Evolutionary conservation across 2,888 invertebrate species (phyloP).

Genomic region (Caenorhabditis japonica): DNA sequence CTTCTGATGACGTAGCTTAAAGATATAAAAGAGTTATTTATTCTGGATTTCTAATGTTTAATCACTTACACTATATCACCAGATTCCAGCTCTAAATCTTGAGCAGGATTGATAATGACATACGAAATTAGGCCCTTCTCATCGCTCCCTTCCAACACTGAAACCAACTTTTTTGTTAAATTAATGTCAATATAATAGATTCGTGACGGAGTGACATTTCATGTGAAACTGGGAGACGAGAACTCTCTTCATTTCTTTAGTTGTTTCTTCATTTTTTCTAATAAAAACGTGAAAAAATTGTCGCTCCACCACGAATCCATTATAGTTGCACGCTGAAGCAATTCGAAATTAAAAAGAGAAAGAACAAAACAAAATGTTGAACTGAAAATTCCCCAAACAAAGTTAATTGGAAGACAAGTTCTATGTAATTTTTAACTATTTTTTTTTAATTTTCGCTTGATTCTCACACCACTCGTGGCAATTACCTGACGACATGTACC

Average conservation of each 20-base stretch:
- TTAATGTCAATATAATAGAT: too few species aligned
- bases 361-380: background rate
- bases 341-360: conserved; percentile 29
- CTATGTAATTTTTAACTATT: background rate
- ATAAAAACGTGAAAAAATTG: too few species aligned
- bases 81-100: conserved; percentile 93
- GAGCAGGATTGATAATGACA: conserved; percentile 97
- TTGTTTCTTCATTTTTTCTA: too few species aligned
- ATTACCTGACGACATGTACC: conserved; percentile 34
- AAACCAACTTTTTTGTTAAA: too few species aligned
- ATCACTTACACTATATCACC: conserved; percentile 92
- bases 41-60: conserved; percentile 18
- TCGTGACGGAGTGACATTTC: too few species aligned
- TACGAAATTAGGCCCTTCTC: conserved; percentile 88
- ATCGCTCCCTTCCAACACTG: conserved; percentile 53
- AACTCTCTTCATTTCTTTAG: too few species aligned
- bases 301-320: too few species aligned
- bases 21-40: background rate
- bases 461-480: conserved; percentile 37
- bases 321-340: conserved; percentile 44
- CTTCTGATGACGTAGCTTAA: conserved; percentile 65
- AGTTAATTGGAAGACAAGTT: background rate
- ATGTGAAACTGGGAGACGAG: too few species aligned
- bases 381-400: background rate
- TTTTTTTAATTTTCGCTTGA: background rate